These are phyloP conservation scores for Ypsolopha sequella DNA, from an alignment of 2,888 invertebrate species.

Conservation along the genomic window DNA sequence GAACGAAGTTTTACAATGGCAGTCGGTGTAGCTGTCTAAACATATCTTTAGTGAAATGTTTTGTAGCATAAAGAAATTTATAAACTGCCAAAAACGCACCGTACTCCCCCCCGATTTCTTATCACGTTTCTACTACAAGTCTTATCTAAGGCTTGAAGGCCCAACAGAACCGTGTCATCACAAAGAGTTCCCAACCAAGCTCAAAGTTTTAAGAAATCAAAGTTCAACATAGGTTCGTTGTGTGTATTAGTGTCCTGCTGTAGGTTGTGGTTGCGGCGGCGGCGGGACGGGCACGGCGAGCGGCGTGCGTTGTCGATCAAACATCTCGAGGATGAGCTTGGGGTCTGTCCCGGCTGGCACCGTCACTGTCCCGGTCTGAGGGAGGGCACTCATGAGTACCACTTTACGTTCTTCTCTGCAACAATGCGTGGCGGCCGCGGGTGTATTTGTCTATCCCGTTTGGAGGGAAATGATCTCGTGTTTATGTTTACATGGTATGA, in stretches of 20 bases:
- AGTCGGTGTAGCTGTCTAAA: background rate
- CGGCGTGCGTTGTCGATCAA: conserved; percentile 61
- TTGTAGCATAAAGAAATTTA: background rate
- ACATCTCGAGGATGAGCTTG: conserved; percentile 68
- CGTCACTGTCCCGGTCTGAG: conserved; percentile 67
- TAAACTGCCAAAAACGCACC: background rate
- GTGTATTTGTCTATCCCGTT: background rate
- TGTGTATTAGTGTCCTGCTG: conserved; percentile 8
- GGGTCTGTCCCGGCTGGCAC: conserved; percentile 68
- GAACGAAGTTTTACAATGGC: background rate
- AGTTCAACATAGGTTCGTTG: background rate
- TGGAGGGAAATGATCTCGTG: background rate
- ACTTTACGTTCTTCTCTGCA: conserved; percentile 56
- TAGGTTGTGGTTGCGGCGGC: background rate
- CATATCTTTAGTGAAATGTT: background rate
- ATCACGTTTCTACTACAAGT: background rate
- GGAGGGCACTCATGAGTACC: conserved; percentile 53
- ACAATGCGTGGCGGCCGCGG: conserved; percentile 49
- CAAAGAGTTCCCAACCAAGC: background rate
- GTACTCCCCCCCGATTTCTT: background rate
- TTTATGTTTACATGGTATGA: background rate
- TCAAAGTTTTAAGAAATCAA: background rate
- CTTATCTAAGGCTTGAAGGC: background rate
- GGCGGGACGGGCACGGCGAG: conserved; percentile 53
- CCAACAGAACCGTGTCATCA: background rate